Evolutionary conservation across 2,888 invertebrate genomes (phyloP).

Genomic region (Nomada fabriciana): DNA sequence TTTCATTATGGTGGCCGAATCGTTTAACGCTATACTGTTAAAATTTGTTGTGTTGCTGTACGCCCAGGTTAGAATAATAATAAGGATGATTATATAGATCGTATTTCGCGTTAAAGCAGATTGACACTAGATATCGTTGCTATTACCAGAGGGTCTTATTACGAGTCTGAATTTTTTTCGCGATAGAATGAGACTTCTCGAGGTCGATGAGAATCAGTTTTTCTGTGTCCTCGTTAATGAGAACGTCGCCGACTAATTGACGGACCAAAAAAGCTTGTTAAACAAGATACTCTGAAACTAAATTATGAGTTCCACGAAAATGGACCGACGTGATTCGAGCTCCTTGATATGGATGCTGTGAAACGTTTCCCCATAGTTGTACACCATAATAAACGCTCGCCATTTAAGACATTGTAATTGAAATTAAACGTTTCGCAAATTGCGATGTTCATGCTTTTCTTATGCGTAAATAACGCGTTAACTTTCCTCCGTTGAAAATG

Average conservation of each 20-base stretch:
- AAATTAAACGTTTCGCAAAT: neutral
- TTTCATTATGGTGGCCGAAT: too few relatives aligned
- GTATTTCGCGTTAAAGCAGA: neutral
- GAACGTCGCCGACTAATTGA: constrained; percentile 36
- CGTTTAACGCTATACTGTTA: too few relatives aligned
- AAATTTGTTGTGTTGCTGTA: too few relatives aligned
- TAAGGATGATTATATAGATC: neutral
- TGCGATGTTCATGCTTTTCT: neutral
- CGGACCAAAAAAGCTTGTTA: constrained; percentile 17
- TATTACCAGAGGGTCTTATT: constrained; percentile 17
- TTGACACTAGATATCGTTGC: constrained; percentile 16
- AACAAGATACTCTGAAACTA: neutral
- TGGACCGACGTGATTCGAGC: constrained; percentile 5
- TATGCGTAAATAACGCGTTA: neutral
- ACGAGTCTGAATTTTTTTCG: constrained; percentile 2
- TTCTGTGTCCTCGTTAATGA: constrained; percentile 20
- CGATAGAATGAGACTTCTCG: constrained; percentile 6
- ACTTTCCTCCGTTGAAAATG: neutral
- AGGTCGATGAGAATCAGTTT: constrained; percentile 37
- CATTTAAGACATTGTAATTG: neutral
- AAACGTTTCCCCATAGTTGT: neutral
- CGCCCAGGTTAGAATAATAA: neutral
- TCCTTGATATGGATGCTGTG: neutral
- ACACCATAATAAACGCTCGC: neutral
- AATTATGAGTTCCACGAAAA: constrained; percentile 18